Evolutionary conservation across 2,113 vertebrate genomes (phyloP), one percentile per base, ranked within the genome.

Genomic region (Brachypteracias leptosomus): DNA sequence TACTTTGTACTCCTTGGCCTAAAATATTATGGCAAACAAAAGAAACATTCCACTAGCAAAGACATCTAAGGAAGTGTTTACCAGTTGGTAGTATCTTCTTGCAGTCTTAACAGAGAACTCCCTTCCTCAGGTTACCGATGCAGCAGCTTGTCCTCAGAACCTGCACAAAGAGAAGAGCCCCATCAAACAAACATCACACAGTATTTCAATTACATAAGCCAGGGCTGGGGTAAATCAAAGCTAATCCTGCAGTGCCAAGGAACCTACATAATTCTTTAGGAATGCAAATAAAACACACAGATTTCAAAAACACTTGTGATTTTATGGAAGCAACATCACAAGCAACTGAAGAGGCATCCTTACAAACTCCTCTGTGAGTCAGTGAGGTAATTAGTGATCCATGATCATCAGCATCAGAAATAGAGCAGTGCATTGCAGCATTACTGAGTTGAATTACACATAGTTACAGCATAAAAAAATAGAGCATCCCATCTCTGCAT

Each of bases 31-130:
- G 7, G 38, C 63, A 93, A 88, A 83, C 24, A 86, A 71, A 19
- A 51, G 14, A 90, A 80, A 80, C 33, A 77, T 22, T 77, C 55
- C 38, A 89, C 29, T 86, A 92, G 59, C 24, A 95, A 88, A 85
- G 66, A 88, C 82, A 96, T 28, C 57, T 86, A 93, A 89, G 49
- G 11, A 97, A 88, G 49, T 38, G 83, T 96, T 97, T 98, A 98
- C 97, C 97, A 93, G 94, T 71, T 95, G 82, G 95, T 46, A 79
- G 82, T 89, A 91, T 92, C 78, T 89, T 92, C 90, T 94, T 95
- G 67, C 42, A 88, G 83, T 89, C 78, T 89, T 93, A 90, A 74
- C 20, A 91, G 81, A 95, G 79, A 97, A 93, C 9, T 89, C 89
- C 42, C 47, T 74, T 82, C 91, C 81, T 90, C 92, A 79, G 87